phyloP scores from a whole-genome alignment of 2,888 invertebrate genomes.

The Ophion ellenae region DNA sequence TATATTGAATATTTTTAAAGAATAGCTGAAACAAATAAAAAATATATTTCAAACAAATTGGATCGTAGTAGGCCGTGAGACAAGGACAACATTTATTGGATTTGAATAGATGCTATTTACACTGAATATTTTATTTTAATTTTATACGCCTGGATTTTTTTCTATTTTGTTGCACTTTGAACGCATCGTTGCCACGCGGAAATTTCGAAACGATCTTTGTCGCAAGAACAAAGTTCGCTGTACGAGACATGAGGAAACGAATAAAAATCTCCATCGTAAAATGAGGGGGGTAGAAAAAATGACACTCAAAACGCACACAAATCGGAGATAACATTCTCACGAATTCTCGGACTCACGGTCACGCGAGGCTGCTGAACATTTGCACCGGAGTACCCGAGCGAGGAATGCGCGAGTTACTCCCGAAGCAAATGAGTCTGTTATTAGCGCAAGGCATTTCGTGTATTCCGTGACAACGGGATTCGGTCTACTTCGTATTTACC shows the following conservation, averaged over 20 bases:
- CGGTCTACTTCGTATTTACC: constrained; percentile 43
- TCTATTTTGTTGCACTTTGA: too few relatives aligned
- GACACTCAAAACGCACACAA: constrained; percentile 9
- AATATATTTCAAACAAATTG: too few relatives aligned
- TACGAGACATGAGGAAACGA: not conserved
- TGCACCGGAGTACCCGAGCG: constrained; percentile 40
- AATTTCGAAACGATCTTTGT: too few relatives aligned
- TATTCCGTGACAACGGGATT: constrained; percentile 57
- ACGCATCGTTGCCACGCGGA: too few relatives aligned
- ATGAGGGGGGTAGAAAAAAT: not conserved
- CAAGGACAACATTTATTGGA: too few relatives aligned
- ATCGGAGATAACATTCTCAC: constrained; percentile 40
- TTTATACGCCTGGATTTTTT: too few relatives aligned
- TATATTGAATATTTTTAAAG: too few relatives aligned
- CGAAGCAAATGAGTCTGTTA: constrained; percentile 52
- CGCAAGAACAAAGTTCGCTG: too few relatives aligned
- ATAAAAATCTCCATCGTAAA: not conserved
- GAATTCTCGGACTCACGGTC: constrained; percentile 39
- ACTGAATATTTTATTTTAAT: too few relatives aligned
- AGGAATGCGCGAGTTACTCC: constrained; percentile 59
- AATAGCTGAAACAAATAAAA: too few relatives aligned
- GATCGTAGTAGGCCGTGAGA: too few relatives aligned
- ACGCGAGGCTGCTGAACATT: constrained; percentile 55
- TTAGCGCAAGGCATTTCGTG: constrained; percentile 55
- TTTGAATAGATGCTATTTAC: too few relatives aligned